These are phyloP conservation scores for Talpa occidentalis DNA, from an alignment of 2,113 vertebrate species.

Conservation along the genomic window DNA sequence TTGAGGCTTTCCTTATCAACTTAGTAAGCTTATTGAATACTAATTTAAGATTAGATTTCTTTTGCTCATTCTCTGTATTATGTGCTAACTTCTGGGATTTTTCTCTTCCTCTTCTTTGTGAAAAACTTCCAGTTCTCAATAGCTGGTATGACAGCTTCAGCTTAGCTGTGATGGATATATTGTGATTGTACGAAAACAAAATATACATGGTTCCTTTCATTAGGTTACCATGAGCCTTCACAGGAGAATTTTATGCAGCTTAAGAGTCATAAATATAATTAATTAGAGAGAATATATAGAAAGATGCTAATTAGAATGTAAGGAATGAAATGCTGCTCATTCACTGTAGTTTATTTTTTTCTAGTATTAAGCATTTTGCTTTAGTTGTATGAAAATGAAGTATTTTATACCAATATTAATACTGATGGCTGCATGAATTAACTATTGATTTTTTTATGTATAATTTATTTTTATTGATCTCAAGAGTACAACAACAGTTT, in stretches of 20 bases:
- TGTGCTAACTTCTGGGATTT: background rate
- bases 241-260: background rate
- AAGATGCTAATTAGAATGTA: conserved; percentile 26
- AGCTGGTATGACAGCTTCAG: background rate
- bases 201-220: background rate
- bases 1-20: conserved; percentile 6
- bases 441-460: conserved; percentile 64
- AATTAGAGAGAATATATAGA: background rate
- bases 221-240: background rate
- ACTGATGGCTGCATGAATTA: conserved; percentile 46
- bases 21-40: background rate
- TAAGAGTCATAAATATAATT: background rate
- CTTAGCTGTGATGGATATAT: background rate
- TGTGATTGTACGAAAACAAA: background rate
- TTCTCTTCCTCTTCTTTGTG: background rate
- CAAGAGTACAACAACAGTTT: conserved; percentile 14
- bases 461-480: conserved; percentile 64
- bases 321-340: conserved; percentile 18
- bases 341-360: background rate
- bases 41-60: background rate
- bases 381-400: conserved; percentile 55
- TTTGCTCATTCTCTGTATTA: background rate
- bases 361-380: conserved; percentile 18
- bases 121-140: background rate
- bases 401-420: conserved; percentile 36